Evolutionary conservation across 2,113 vertebrate genomes (phyloP).

Genomic region (Sebastes schlegelii): DNA sequence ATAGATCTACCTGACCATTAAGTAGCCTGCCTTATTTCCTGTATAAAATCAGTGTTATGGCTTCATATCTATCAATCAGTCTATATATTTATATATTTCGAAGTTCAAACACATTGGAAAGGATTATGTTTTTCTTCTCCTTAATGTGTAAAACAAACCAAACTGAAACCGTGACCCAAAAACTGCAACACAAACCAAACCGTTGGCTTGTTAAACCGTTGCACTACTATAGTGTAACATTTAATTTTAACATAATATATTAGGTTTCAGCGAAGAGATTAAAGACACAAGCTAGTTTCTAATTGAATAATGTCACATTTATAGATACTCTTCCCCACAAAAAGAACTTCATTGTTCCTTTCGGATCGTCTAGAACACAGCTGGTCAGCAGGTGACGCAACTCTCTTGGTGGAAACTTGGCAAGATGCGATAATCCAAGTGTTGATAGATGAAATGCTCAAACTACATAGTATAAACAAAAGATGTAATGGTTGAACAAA

Average conservation of each 20-base stretch:
- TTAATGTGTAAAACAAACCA: no score
- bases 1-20: no score
- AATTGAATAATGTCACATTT: neutral
- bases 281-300: neutral
- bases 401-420: conserved; percentile 53
- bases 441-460: conserved; percentile 39
- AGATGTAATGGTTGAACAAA: conserved; percentile 39
- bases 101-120: no score
- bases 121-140: no score
- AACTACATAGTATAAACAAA: conserved; percentile 33
- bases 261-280: neutral
- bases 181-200: no score
- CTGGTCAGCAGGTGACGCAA: conserved; percentile 60
- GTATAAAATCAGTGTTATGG: no score
- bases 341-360: neutral
- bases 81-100: no score
- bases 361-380: conserved; percentile 32
- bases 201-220: no score
- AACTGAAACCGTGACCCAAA: no score
- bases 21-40: no score
- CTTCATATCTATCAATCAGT: no score
- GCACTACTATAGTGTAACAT: neutral
- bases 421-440: conserved; percentile 23
- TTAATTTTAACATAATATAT: neutral
- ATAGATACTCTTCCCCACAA: neutral